phyloP scores from a whole-genome alignment of 2,113 vertebrate genomes.

The Plecotus auritus region DNA sequence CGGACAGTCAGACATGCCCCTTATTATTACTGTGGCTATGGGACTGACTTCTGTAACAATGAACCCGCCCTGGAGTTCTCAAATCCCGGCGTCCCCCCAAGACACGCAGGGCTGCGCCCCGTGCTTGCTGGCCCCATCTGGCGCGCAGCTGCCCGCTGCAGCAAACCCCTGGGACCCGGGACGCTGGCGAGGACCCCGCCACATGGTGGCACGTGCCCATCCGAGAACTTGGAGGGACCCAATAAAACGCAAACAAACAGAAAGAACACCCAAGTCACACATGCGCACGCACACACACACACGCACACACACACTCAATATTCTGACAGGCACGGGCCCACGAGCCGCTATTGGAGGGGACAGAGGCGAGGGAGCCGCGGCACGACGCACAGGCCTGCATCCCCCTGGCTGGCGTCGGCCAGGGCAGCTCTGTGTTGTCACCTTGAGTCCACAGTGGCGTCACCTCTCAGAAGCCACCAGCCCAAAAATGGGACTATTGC shows the following conservation, averaged over 20 bases:
- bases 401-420: slow-evolving; percentile 5
- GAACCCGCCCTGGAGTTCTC: not conserved
- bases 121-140: rapidly evolving
- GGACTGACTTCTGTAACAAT: rapidly evolving
- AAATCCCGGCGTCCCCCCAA: not conserved
- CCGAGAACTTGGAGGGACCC: slow-evolving; percentile 51
- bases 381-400: not conserved
- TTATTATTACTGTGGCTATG: rapidly evolving
- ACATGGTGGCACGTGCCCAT: slow-evolving; percentile 7
- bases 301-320: slow-evolving; percentile 40
- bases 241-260: not conserved
- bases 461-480: slow-evolving; percentile 54
- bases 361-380: slow-evolving; percentile 68
- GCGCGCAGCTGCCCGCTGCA: not conserved
- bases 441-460: not conserved
- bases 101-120: not conserved
- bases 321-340: slow-evolving; percentile 73
- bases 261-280: not conserved
- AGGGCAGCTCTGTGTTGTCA: slow-evolving; percentile 50
- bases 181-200: not conserved
- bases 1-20: rapidly evolving
- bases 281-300: not conserved
- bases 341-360: slow-evolving; percentile 62
- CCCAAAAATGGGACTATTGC: slow-evolving; percentile 80
- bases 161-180: not conserved